Evolutionary conservation across 2,888 invertebrate genomes (phyloP).

Genomic region (Scaptomyza polygonia): DNA sequence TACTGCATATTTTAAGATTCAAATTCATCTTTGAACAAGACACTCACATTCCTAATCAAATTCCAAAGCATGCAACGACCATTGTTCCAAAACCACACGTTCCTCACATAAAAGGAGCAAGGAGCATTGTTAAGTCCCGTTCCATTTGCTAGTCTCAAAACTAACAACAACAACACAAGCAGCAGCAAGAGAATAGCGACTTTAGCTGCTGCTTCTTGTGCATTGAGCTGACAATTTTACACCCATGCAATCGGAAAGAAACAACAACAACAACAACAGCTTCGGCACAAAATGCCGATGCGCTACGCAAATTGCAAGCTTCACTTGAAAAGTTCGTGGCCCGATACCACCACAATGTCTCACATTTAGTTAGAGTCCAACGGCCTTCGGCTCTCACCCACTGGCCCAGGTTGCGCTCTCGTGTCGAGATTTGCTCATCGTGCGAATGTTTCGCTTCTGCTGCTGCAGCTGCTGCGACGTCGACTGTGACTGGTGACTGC

Average conservation of each 20-base stretch:
- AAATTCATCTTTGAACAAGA: not conserved
- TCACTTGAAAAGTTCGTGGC: constrained; percentile 55
- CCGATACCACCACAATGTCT: constrained; percentile 30
- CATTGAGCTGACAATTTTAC: constrained; percentile 61
- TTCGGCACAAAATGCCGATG: constrained; percentile 66
- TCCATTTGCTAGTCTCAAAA: constrained; percentile 20
- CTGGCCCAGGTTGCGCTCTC: constrained; percentile 46
- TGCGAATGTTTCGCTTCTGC: constrained; percentile 31
- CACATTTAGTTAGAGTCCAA: constrained; percentile 18
- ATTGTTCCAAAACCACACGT: constrained; percentile 39
- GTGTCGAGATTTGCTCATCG: constrained; percentile 52
- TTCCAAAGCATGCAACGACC: constrained; percentile 3
- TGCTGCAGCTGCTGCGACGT: constrained; percentile 46
- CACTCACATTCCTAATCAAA: constrained; percentile 27
- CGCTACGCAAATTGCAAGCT: constrained; percentile 73
- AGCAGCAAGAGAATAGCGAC: constrained; percentile 30
- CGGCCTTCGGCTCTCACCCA: constrained; percentile 50
- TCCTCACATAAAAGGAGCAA: not conserved
- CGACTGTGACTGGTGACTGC: constrained; percentile 32
- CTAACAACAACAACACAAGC: constrained; percentile 5
- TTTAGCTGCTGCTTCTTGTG: constrained; percentile 38
- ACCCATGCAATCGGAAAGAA: constrained; percentile 54
- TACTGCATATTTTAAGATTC: too few relatives aligned
- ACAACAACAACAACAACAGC: constrained; percentile 31
- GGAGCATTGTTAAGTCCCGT: not conserved